Evolutionary conservation across 2,888 invertebrate species (phyloP), one percentile per base, ranked within the genome.

Genomic region (Lasioglossum zephyrum): DNA sequence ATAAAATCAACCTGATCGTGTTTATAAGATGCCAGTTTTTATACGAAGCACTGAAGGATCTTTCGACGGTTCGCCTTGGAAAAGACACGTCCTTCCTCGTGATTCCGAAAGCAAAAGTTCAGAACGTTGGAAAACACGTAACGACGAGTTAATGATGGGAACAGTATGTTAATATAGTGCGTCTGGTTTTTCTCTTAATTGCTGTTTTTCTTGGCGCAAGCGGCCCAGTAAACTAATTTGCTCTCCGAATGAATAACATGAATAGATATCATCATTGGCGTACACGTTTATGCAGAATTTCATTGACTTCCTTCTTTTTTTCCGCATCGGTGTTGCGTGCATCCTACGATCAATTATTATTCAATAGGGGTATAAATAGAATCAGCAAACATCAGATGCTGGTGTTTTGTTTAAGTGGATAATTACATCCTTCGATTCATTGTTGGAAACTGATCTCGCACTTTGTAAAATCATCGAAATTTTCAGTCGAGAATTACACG

Each of bases 151-250:
- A 69, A 69, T 36, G 22, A 11, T 69, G 69, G 41, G 69, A 69
- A 69, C 69, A 69, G 69, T 22, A 69, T 69, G 69, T n/a, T 41
- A 41, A 69, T 69, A 18, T 11, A 1, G 39, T 13, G 39, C 36
- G 36, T 66, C 60, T 31, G 31, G 13, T 9, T 41, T 22, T 44
- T 73, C 73, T 49, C 18, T 22, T 16, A 60, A 8, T 70, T 16
- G 11, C 57, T 11, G 75, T 76, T 83, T 76, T 81, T 81, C 76
- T 76, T 81, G 63, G 8, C 18, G 8, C 6, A 36, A 16, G 36
- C 47, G 80, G 75, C 22, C 31, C 49, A 53, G 41, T 41, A 26
- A 72, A 36, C 44, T 73, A 44, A 22, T 83, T 83, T 81, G 41
- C 60, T 44, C 2, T n/a, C 53, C 36, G n/a, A 16, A 44, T 39